Conservation (phyloP, 1,140 invertebrate genomes). For the Drosophila ercepeae region DNA sequence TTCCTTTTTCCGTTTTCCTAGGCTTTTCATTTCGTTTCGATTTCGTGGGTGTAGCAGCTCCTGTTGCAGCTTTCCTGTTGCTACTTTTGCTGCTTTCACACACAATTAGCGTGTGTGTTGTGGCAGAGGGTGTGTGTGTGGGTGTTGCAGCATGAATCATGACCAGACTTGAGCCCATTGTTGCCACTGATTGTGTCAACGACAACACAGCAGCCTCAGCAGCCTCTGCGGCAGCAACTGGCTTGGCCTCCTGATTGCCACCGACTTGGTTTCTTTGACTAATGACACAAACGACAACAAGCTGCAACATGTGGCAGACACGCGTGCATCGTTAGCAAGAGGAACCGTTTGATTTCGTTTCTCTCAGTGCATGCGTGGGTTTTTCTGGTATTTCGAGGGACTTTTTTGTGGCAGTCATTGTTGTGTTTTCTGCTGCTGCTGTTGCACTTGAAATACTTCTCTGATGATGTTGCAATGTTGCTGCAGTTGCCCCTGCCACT, state of each 20-base stretch:
- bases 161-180: slow-evolving; percentile 68
- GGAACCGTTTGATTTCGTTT: slow-evolving; percentile 31
- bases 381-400: slow-evolving; percentile 1
- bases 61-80: slow-evolving; percentile 40
- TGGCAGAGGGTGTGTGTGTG: slow-evolving; percentile 48
- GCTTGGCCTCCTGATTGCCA: slow-evolving; percentile 73
- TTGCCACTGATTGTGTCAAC: slow-evolving; percentile 60
- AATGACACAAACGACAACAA: slow-evolving; percentile 75
- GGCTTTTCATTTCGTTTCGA: slow-evolving; percentile 18
- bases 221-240: slow-evolving; percentile 24
- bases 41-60: slow-evolving; percentile 71
- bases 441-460: slow-evolving; percentile 44
- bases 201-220: slow-evolving; percentile 28
- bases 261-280: slow-evolving; percentile 71
- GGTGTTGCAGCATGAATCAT: slow-evolving; percentile 72
- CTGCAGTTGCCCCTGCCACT: slow-evolving; percentile 6
- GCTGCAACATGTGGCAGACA: slow-evolving; percentile 65
- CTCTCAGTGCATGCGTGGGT: slow-evolving; percentile 48
- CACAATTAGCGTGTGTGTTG: slow-evolving; percentile 75
- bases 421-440: slow-evolving; percentile 23
- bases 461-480: slow-evolving; percentile 6
- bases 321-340: slow-evolving; percentile 76
- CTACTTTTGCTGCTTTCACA: slow-evolving; percentile 62
- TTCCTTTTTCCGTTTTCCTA: no score
- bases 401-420: slow-evolving; percentile 5